phyloP scores from a whole-genome alignment of 2,113 vertebrate genomes.

The Gymnarchus niloticus region DNA sequence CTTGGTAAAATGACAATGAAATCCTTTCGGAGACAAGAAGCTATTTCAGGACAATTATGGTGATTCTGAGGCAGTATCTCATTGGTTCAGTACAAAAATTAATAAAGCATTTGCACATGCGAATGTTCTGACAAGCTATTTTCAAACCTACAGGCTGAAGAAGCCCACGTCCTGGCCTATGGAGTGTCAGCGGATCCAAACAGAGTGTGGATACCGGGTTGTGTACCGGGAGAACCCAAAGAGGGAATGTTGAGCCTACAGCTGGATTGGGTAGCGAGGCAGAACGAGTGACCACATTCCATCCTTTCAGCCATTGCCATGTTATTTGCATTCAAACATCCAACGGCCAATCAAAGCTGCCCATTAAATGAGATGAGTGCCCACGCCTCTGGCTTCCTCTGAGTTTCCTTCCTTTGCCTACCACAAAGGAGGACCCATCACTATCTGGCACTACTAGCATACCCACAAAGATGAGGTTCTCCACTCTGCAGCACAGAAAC shows the following conservation, averaged over 20 bases:
- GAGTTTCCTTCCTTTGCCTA: not conserved
- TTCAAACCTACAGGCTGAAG: conserved; percentile 35
- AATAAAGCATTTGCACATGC: not conserved
- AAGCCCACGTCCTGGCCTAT: conserved; percentile 53
- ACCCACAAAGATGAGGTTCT: not conserved
- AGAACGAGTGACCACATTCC: not conserved
- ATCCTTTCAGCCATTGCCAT: not conserved
- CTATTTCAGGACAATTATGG: not conserved
- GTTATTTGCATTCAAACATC: not conserved
- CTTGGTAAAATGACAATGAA: not conserved
- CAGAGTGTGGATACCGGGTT: conserved; percentile 44
- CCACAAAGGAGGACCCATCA: not conserved
- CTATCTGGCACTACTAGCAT: not conserved
- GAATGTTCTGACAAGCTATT: not conserved
- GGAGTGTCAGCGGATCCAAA: conserved; percentile 44
- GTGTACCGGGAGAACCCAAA: conserved; percentile 49
- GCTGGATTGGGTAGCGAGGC: conserved; percentile 50
- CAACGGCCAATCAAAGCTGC: not conserved
- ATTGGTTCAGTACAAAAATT: not conserved
- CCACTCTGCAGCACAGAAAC: not conserved
- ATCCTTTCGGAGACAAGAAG: not conserved
- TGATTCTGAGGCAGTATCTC: not conserved
- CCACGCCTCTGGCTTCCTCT: not conserved
- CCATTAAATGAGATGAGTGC: not conserved
- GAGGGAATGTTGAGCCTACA: conserved; percentile 49